phyloP scores from a whole-genome alignment of 1,140 invertebrate species.

The Penaeus indicus region DNA sequence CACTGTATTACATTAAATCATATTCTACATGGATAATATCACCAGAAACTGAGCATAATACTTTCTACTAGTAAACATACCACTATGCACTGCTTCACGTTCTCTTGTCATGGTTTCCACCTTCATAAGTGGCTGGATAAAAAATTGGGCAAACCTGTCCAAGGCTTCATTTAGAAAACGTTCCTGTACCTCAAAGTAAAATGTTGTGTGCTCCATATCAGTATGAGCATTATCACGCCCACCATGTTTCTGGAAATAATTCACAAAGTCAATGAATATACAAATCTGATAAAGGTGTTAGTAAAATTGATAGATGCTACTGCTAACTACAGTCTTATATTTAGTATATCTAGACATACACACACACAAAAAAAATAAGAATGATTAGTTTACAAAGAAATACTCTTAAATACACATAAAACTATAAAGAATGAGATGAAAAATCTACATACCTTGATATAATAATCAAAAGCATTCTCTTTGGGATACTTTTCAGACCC shows the following conservation, averaged over 20 bases:
- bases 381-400: background rate
- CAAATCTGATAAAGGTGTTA: too few relatives aligned
- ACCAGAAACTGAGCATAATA: constrained; percentile 53
- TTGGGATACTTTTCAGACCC: constrained; percentile 94
- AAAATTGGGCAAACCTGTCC: constrained; percentile 94
- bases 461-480: constrained; percentile 83
- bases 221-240: constrained; percentile 92
- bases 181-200: constrained; percentile 87
- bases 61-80: constrained; percentile 69
- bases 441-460: constrained; percentile 43
- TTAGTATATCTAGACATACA: too few relatives aligned
- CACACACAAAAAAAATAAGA: too few relatives aligned
- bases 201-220: constrained; percentile 89
- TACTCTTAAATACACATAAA: background rate
- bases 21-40: constrained; percentile 30
- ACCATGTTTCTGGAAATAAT: constrained; percentile 72
- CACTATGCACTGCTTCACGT: constrained; percentile 92
- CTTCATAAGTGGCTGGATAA: constrained; percentile 90
- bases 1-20: constrained; percentile 7
- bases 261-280: background rate
- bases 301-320: too few relatives aligned
- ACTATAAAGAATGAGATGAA: background rate
- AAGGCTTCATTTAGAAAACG: constrained; percentile 83
- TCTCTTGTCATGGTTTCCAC: constrained; percentile 89
- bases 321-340: too few relatives aligned